phyloP scores from a whole-genome alignment of 2,888 invertebrate species.

The Tryphoninae sp. region DNA sequence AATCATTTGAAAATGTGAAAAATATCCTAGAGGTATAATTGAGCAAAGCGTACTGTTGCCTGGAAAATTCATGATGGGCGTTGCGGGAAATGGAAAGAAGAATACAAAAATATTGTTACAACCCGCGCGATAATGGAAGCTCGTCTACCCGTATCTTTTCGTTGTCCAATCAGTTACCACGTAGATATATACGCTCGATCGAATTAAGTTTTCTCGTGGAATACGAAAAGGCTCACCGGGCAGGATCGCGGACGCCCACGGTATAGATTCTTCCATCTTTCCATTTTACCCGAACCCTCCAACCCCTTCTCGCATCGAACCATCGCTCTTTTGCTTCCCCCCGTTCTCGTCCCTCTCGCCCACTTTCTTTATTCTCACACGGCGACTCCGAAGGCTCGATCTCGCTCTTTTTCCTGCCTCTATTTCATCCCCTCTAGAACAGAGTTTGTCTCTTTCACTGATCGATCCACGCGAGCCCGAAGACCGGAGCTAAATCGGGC shows the following conservation, averaged over 20 bases:
- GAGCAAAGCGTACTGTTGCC: neutral
- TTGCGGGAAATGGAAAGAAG: neutral
- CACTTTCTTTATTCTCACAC: slow-evolving; percentile 11
- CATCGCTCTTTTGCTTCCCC: slow-evolving; percentile 21
- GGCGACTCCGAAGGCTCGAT: slow-evolving; percentile 19
- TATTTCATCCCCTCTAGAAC: slow-evolving; percentile 7
- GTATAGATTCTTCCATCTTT: slow-evolving; percentile 44
- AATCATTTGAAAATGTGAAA: too few species aligned
- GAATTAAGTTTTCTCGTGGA: slow-evolving; percentile 49
- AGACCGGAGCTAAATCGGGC: slow-evolving; percentile 54
- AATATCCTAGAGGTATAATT: neutral
- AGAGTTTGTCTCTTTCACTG: slow-evolving; percentile 40
- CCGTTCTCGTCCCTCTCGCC: slow-evolving; percentile 11
- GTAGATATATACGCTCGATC: slow-evolving; percentile 32
- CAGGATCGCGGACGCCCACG: slow-evolving; percentile 29
- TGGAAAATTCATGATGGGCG: neutral
- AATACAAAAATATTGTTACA: slow-evolving; percentile 34
- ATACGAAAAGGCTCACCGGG: slow-evolving; percentile 50
- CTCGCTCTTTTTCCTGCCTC: slow-evolving; percentile 26
- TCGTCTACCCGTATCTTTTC: slow-evolving; percentile 32
- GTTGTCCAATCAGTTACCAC: slow-evolving; percentile 52
- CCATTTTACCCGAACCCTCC: neutral
- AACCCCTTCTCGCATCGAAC: slow-evolving; percentile 17
- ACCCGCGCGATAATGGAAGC: slow-evolving; percentile 5
- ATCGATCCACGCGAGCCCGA: slow-evolving; percentile 50